phyloP scores from a whole-genome alignment of 2,797 vertebrate genomes.

The Gymnoscopelus microlampas region DNA sequence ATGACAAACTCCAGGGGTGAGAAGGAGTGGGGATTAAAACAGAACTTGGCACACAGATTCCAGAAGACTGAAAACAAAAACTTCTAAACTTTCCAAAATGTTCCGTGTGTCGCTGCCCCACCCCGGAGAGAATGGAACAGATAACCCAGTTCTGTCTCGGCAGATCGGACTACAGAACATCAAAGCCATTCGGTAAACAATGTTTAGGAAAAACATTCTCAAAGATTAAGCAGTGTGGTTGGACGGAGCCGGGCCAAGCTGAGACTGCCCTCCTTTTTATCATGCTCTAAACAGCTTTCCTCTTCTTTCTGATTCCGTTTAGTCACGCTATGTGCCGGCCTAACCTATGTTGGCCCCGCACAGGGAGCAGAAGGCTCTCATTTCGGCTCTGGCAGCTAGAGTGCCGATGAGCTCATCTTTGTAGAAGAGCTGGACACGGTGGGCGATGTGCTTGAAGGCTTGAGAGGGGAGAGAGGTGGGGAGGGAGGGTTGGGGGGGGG shows the following conservation, averaged over 20 bases:
- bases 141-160: slow-evolving; percentile 23
- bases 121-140: slow-evolving; percentile 26
- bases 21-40: slow-evolving; percentile 48
- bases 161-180: slow-evolving; percentile 27
- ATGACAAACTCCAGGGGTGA: slow-evolving; percentile 68
- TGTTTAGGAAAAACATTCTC: slow-evolving; percentile 18
- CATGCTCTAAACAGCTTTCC: slow-evolving; percentile 67
- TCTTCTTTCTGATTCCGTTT: slow-evolving; percentile 69
- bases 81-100: slow-evolving; percentile 59
- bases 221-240: slow-evolving; percentile 34
- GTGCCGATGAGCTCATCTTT: slow-evolving; percentile 81
- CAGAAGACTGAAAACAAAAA: slow-evolving; percentile 64
- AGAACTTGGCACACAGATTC: slow-evolving; percentile 42
- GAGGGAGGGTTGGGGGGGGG: not conserved
- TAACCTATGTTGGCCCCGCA: slow-evolving; percentile 71
- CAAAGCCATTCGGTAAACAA: slow-evolving; percentile 30
- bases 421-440: slow-evolving; percentile 70
- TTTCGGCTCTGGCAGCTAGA: slow-evolving; percentile 77
- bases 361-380: slow-evolving; percentile 76
- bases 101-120: slow-evolving; percentile 33
- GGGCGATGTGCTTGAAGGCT: slow-evolving; percentile 71
- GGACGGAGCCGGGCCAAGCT: slow-evolving; percentile 31
- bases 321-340: slow-evolving; percentile 76
- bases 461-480: slow-evolving; percentile 40
- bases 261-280: slow-evolving; percentile 51